phyloP scores from a whole-genome alignment of 2,113 vertebrate species.

The Phycodurus eques region DNA sequence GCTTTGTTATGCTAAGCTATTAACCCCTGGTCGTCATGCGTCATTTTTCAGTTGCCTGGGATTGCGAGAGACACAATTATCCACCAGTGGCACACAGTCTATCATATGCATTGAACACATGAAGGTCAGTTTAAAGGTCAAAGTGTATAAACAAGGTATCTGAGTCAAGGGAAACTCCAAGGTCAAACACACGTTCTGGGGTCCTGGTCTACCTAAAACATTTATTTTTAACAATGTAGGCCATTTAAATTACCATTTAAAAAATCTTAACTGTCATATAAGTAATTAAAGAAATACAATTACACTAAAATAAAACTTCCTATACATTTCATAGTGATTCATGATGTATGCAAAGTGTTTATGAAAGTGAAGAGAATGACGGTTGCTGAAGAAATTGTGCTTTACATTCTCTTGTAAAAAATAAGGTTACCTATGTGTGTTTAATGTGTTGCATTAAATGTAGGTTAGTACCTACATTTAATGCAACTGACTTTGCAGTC shows the following conservation, averaged over 20 bases:
- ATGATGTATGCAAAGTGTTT: background rate
- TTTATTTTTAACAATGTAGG: background rate
- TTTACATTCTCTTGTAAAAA: too few species aligned
- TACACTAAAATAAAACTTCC: background rate
- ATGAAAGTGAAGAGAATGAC: background rate
- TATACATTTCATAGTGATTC: background rate
- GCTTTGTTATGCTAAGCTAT: conserved; percentile 17
- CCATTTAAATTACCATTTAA: background rate
- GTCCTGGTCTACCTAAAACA: background rate
- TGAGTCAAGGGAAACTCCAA: background rate
- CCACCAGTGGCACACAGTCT: background rate
- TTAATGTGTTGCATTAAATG: too few species aligned
- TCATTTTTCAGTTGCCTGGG: background rate
- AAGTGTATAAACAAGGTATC: background rate
- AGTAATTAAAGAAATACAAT: background rate
- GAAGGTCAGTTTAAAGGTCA: conserved; percentile 8
- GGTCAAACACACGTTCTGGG: background rate
- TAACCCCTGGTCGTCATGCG: conserved; percentile 15
- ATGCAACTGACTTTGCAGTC: too few species aligned
- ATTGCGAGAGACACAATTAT: background rate
- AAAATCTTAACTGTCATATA: background rate
- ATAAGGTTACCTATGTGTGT: too few species aligned
- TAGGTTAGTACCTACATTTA: too few species aligned
- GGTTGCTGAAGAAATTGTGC: background rate
- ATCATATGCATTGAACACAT: background rate